Percentiles rank a stretch among this genome's conserved stretches.
Conservation (phyloP, 2,113 vertebrate species). For the Lycaon pictus region DNA sequence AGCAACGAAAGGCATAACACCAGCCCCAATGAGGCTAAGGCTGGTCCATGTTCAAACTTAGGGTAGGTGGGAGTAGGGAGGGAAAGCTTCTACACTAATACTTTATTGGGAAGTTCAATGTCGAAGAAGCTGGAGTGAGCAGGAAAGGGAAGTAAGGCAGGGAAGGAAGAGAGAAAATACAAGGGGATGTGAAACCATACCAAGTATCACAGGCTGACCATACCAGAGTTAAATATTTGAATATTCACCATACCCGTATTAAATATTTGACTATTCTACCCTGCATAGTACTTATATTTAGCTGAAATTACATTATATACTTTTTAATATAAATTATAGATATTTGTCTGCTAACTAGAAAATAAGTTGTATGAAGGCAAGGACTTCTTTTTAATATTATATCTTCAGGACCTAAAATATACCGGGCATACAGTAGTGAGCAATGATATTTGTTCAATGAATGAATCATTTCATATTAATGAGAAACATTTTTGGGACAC, state of each 20-base stretch:
- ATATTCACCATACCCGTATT: not conserved
- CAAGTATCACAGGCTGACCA: not conserved
- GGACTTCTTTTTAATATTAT: not conserved
- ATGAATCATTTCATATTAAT: conserved; percentile 2
- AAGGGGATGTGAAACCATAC: not conserved
- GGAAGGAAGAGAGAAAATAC: not conserved
- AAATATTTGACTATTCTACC: not conserved
- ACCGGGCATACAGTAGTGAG: not conserved
- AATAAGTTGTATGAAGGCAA: not conserved
- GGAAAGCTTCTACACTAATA: not conserved
- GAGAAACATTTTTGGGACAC: not conserved
- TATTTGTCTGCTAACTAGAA: not conserved
- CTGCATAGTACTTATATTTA: not conserved
- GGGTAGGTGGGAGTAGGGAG: not conserved
- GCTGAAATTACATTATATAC: not conserved
- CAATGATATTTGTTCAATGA: not conserved
- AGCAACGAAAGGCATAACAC: not conserved
- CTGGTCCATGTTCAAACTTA: not conserved
- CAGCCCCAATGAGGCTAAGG: not conserved
- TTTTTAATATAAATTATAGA: not conserved
- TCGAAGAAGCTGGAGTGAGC: not conserved
- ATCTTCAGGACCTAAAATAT: not conserved
- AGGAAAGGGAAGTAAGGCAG: conserved; percentile 6
- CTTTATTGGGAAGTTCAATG: not conserved
- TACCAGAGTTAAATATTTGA: not conserved